Evolutionary conservation across 2,888 invertebrate species (phyloP), one percentile per base, ranked within the genome.

Genomic region (Cylloceria caligata): DNA sequence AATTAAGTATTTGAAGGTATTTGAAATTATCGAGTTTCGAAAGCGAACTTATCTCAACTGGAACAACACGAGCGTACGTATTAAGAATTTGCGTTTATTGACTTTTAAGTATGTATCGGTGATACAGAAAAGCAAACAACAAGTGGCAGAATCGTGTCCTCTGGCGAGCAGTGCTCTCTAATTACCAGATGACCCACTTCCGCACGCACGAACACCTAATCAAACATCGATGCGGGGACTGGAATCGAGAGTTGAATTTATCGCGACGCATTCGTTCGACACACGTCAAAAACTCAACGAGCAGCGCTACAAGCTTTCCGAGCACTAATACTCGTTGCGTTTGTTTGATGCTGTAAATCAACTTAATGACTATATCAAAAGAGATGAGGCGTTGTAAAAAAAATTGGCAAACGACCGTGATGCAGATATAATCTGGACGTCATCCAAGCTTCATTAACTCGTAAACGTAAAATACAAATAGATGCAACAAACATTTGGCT

Each of bases 171-270:
- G 64, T 71, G 55, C 76, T 80, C 76, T 83, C 80, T 77, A 83
- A 83, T 83, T 83, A 80, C 80, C 68, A 73, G 72, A 72, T 71
- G 82, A 82, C 82, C 82, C 67, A 82, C 75, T 82, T 79, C 79
- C 79, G 68, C 65, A 60, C 80, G 72, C 83, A 71, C 80, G 64
- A 80, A 74, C 80, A 80, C 68, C 83, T 78, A 77, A 83, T 80
- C 77, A 80, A 80, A 83, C 73, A 80, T 80, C 74, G 64, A 49
- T 39, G 64, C 27, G 57, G 62, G 45, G 68, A 73, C 72, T 65
- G 65, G 83, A 80, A 74, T 77, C 62, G 76, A 75, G 82, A 74
- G 77, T 69, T 74, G 74, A 82, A 79, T 79, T 82, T 71, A 82
- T 82, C 82, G 78, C 30, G 78, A 79, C 82, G 75, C 71, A 71